phyloP scores from a whole-genome alignment of 2,113 vertebrate genomes.

The Platysteira castanea region DNA sequence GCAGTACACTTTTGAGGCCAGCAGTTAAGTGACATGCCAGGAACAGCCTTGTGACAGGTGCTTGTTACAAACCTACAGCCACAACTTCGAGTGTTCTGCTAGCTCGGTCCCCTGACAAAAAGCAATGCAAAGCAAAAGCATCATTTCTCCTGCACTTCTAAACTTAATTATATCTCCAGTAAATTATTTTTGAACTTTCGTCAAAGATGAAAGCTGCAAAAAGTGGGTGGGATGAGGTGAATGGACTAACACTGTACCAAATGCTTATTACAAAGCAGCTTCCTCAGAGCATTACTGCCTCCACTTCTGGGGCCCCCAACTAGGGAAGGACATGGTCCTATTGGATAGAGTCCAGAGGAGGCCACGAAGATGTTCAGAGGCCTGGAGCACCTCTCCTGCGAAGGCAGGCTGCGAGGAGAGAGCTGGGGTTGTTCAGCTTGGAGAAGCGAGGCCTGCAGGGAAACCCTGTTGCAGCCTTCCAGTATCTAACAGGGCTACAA shows the following conservation, averaged over 20 bases:
- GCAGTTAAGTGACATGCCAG: neutral
- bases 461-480: neutral
- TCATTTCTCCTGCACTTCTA: fast-evolving
- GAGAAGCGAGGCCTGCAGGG: fast-evolving
- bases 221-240: neutral
- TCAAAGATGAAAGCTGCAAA: neutral
- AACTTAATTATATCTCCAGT: neutral
- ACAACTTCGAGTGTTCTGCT: neutral
- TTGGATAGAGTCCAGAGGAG: neutral
- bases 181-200: neutral
- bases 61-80: neutral
- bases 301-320: neutral
- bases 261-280: neutral
- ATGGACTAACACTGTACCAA: neutral
- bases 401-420: neutral
- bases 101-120: fast-evolving
- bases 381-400: neutral
- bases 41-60: neutral
- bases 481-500: neutral
- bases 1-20: neutral
- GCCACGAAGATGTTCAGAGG: fast-evolving
- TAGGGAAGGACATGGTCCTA: neutral
- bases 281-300: neutral
- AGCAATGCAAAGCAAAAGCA: neutral
- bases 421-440: neutral